These are phyloP conservation scores for Colletes collaris DNA, from an alignment of 2,888 invertebrate genomes.

Conservation along the genomic window DNA sequence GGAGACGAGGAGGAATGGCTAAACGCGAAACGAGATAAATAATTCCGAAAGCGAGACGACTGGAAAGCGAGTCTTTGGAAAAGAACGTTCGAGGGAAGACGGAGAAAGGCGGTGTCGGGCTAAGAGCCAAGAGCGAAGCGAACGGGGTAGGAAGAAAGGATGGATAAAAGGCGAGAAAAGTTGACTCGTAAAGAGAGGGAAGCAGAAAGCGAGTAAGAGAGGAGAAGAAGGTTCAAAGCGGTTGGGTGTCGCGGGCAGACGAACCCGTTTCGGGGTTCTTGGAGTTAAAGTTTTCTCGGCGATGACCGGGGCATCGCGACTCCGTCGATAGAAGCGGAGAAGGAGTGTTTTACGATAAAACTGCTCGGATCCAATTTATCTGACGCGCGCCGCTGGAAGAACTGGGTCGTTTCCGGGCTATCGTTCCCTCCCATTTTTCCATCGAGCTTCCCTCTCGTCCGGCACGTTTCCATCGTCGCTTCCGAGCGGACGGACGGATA, in stretches of 20 bases:
- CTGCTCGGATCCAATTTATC: constrained; percentile 75
- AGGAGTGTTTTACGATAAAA: constrained; percentile 71
- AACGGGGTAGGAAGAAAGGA: background rate
- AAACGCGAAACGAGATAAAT: too few relatives aligned
- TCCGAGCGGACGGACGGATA: constrained; percentile 22
- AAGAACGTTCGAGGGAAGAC: background rate
- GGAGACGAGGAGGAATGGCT: too few relatives aligned
- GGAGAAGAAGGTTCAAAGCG: constrained; percentile 6
- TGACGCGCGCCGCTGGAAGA: constrained; percentile 65
- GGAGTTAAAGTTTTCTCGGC: constrained; percentile 62
- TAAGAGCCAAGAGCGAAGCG: background rate
- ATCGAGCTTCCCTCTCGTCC: constrained; percentile 23
- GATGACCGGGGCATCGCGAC: constrained; percentile 62
- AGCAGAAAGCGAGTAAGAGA: constrained; percentile 5
- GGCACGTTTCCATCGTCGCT: constrained; percentile 12
- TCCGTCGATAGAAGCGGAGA: constrained; percentile 37
- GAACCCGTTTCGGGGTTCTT: constrained; percentile 16
- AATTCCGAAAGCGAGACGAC: background rate
- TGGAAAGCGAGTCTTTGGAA: background rate
- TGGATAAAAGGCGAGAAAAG: constrained; percentile 32
- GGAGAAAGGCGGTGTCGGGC: background rate
- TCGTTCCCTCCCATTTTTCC: constrained; percentile 56
- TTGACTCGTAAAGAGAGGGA: constrained; percentile 29
- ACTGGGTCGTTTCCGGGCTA: constrained; percentile 74
- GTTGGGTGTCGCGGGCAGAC: constrained; percentile 38